Evolutionary conservation across 2,797 vertebrate genomes (phyloP), one percentile per base, ranked within the genome.

Genomic region (Distichodus sexfasciatus): DNA sequence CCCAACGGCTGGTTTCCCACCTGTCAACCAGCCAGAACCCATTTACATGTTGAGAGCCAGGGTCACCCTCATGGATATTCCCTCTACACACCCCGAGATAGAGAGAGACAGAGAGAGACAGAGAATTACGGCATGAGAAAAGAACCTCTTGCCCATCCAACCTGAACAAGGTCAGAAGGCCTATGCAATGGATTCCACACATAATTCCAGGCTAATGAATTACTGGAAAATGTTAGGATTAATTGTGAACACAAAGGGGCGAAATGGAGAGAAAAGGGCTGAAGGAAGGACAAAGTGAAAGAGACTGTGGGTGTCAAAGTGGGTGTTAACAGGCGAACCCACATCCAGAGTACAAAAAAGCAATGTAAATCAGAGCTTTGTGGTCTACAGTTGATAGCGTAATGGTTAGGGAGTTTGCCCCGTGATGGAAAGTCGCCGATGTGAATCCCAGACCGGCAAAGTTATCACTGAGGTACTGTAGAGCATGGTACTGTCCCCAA

Each of bases 41-140:
- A 69, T 70, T 72, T 51, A 57, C 36, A 63, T 66, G 33, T 58
- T 17, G 36, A 55, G 28, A 48, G 17, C 54, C 33, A 48, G 44
- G 51, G 57, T 53, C 63, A 64, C 23, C 38, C 51, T 71, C 38
- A 70, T 47, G 50, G 67, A 67, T 61, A 60, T 75, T 54, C 53
- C 19, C 4, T n/a, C 46, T 46, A 43, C 35, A 33, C 46, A 46
- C 19, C 15, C 0, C 59, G 43, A 1, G 35, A 19, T 8, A 40
- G 31, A 40, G 15, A n/a, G 31, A 33, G 62, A 43, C 44, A 19
- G 59, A 66, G 41, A 38, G 33, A 38, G 33, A 17, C n/a, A 17
- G 14, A 33, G 38, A 61, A 68, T 64, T n/a, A 68, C 50, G 31
- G 33, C 38, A 61, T 11, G 3, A 1, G 31, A 15, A 59, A 35